Evolutionary conservation across 2,797 vertebrate species (phyloP).

Genomic region (Acipenser oxyrinchus): DNA sequence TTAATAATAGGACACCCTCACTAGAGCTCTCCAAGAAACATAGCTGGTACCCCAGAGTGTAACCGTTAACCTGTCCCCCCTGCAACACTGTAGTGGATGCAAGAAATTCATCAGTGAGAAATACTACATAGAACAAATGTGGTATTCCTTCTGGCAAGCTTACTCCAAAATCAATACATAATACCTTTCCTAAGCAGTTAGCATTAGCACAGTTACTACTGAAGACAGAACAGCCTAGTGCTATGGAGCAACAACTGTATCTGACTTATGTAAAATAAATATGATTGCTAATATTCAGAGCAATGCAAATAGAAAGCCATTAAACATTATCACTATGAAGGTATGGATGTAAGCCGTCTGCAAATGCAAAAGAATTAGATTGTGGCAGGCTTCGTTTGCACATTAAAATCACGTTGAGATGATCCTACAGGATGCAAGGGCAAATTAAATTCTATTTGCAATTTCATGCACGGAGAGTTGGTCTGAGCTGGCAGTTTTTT

Average conservation of each 20-base stretch:
- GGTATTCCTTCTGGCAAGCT: too few species aligned
- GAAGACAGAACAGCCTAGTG: not conserved
- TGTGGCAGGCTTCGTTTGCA: conserved; percentile 40
- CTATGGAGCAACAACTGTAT: not conserved
- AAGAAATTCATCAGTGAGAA: too few species aligned
- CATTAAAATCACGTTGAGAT: conserved; percentile 63
- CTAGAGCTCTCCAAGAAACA: too few species aligned
- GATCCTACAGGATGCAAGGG: conserved; percentile 60
- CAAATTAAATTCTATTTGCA: conserved; percentile 71
- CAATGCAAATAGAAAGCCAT: not conserved
- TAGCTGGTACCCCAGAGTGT: too few species aligned
- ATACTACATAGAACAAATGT: too few species aligned
- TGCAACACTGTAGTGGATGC: too few species aligned
- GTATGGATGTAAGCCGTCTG: not conserved
- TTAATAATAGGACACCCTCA: too few species aligned
- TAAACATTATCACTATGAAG: not conserved
- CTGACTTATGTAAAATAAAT: not conserved
- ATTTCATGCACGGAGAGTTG: conserved; percentile 63
- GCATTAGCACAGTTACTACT: too few species aligned
- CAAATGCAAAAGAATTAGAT: conserved; percentile 36
- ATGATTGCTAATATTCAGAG: not conserved
- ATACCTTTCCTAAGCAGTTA: too few species aligned
- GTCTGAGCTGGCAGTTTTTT: conserved; percentile 61
- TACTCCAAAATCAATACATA: too few species aligned
- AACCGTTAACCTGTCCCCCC: too few species aligned